Percentiles rank a stretch among this genome's conserved stretches.
These are phyloP conservation scores for Meteorus cinctellus DNA, from an alignment of 2,888 invertebrate species.

Conservation along the genomic window DNA sequence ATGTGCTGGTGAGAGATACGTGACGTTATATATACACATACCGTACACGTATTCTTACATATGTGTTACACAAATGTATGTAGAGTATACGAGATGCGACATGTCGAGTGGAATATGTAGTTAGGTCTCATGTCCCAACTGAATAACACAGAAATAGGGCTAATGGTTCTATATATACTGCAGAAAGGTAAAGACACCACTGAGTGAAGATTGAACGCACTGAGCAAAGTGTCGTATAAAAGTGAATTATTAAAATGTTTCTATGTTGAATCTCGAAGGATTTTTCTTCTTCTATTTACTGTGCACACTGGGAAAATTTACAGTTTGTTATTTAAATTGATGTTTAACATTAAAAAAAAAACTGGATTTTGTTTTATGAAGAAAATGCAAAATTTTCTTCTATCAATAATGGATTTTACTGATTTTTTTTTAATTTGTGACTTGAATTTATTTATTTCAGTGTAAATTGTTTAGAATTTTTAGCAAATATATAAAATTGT, in stretches of 20 bases:
- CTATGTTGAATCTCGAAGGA: slow-evolving; percentile 18
- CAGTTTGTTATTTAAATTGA: not conserved
- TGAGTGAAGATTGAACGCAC: slow-evolving; percentile 35
- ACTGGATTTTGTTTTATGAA: too few species aligned
- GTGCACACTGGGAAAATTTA: not conserved
- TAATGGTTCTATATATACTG: slow-evolving; percentile 25
- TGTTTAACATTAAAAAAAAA: too few species aligned
- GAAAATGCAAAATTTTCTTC: not conserved
- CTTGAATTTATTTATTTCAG: too few species aligned
- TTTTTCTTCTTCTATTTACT: not conserved
- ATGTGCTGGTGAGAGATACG: slow-evolving; percentile 33
- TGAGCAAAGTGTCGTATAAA: slow-evolving; percentile 14
- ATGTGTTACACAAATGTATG: slow-evolving; percentile 18
- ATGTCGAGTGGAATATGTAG: slow-evolving; percentile 34
- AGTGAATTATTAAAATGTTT: slow-evolving; percentile 35
- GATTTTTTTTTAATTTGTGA: not conserved
- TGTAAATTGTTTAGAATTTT: too few species aligned
- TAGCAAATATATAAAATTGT: too few species aligned
- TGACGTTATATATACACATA: not conserved
- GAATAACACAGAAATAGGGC: slow-evolving; percentile 38
- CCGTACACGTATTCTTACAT: not conserved
- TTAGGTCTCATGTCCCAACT: slow-evolving; percentile 27
- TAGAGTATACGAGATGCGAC: slow-evolving; percentile 23
- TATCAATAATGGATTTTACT: not conserved
- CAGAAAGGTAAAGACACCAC: slow-evolving; percentile 13